Evolutionary conservation across 2,797 vertebrate genomes (phyloP).

Genomic region (Thamnophis elegans): DNA sequence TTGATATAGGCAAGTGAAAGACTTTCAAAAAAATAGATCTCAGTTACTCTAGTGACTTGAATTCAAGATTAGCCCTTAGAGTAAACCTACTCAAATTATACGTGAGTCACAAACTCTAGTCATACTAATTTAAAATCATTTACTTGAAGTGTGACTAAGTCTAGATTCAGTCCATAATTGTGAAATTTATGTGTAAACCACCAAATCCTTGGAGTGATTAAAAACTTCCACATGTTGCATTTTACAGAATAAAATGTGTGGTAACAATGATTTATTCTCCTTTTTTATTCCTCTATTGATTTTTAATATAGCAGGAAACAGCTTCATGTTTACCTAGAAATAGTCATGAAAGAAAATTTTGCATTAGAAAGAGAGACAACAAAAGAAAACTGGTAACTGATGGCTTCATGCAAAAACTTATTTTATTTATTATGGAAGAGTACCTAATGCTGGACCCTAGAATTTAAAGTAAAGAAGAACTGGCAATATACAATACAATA

Average conservation of each 20-base stretch:
- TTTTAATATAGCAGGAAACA: background rate
- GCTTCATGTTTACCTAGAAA: conserved; percentile 23
- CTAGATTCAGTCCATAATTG: background rate
- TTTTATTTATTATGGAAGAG: background rate
- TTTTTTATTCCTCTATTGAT: conserved; percentile 35
- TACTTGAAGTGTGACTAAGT: background rate
- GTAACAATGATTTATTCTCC: background rate
- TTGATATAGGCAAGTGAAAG: background rate
- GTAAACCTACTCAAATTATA: background rate
- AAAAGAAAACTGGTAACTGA: background rate
- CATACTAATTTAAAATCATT: background rate
- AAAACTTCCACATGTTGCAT: conserved; percentile 2
- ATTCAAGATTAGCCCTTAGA: background rate
- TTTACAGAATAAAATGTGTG: conserved; percentile 20
- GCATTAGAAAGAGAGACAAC: background rate
- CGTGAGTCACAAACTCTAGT: background rate
- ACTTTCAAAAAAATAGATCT: background rate
- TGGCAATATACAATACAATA: background rate
- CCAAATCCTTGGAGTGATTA: background rate
- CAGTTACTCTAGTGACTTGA: background rate
- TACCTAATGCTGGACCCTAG: background rate
- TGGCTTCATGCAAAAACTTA: background rate
- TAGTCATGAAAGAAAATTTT: background rate
- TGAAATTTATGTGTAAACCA: background rate
- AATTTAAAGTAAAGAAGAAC: background rate